phyloP scores from a whole-genome alignment of 2,113 vertebrate genomes.

The Porphyrio hochstetteri region DNA sequence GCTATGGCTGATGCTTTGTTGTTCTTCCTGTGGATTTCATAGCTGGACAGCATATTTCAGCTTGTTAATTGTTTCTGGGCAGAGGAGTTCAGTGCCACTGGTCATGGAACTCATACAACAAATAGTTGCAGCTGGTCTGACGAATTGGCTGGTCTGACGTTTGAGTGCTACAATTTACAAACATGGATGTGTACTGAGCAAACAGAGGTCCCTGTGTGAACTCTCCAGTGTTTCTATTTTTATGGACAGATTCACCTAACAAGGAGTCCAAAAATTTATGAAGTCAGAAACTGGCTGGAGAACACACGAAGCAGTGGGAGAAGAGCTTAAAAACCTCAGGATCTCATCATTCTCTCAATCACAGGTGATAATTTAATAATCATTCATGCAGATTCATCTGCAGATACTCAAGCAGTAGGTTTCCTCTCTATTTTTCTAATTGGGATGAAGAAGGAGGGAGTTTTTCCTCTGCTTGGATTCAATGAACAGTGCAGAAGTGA shows the following conservation, averaged over 20 bases:
- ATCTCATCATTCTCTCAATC: neutral
- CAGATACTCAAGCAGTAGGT: neutral
- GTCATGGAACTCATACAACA: neutral
- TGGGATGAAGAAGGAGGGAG: neutral
- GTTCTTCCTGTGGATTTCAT: neutral
- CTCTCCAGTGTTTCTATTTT: neutral
- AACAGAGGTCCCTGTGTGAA: neutral
- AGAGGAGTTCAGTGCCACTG: neutral
- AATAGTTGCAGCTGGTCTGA: neutral
- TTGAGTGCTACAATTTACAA: neutral
- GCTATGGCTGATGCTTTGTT: neutral
- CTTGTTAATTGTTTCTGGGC: neutral
- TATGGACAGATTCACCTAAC: neutral
- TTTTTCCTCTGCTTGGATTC: neutral
- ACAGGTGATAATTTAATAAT: neutral
- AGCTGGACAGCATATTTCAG: neutral
- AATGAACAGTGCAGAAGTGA: neutral
- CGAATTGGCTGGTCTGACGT: neutral
- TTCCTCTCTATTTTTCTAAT: neutral
- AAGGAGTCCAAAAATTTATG: neutral
- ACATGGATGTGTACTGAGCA: neutral
- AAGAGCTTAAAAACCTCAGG: neutral
- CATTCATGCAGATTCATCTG: neutral
- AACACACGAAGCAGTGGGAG: neutral
- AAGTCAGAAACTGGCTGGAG: neutral